Base-by-base conservation (phyloP, 2,797 vertebrate species). In the Gymnothorax javanicus region DNA sequence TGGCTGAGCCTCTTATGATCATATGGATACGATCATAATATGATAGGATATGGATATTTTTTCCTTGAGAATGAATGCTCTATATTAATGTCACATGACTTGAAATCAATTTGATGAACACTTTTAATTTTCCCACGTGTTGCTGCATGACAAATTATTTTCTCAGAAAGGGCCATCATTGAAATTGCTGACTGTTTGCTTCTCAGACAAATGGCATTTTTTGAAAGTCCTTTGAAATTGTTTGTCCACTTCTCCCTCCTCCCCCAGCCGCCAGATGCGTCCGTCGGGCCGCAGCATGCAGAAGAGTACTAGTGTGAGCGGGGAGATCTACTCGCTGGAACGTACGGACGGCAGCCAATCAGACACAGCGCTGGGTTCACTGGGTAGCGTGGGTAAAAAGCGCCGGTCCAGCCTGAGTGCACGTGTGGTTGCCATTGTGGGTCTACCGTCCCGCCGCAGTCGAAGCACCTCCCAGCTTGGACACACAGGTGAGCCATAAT, bases 331-430 rank as follows among this genome's bases (percentile, higher is more conserved):
- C 89, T 96, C 96, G 86, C 94, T 98, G 95, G 99, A 99, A 90
- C 98, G 97, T 85, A 96, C 96, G 23, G 99, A 99, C 0, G 99
- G 99, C 93, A 99, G 99, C 92, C 99, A 99, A 93, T 99, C 99
- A 0, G 99, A 99, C 94, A 99, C 99, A 0, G 99, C 98, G 23
- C 97, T 99, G 89, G 98, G 98, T 77, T 97, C 94, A 60, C 94
- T 98, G 57, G 97, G 97, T 86, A 95, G 94, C 86, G 97, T 97
- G 86, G 97, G 97, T 91, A 99, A 99, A 96, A 98, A 98, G 91
- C 96, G 98, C 81, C 97, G 98, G 83, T 97, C 97, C 69, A 99
- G 99, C 93, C 95, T 99, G 92, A 99, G 98, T 92, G 98, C 98
- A 92, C 97, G 98, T 71, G 97, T 99, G 88, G 98, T 98, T 27